Evolutionary conservation across 2,113 vertebrate species (phyloP).

Genomic region (Clarias batrachus): DNA sequence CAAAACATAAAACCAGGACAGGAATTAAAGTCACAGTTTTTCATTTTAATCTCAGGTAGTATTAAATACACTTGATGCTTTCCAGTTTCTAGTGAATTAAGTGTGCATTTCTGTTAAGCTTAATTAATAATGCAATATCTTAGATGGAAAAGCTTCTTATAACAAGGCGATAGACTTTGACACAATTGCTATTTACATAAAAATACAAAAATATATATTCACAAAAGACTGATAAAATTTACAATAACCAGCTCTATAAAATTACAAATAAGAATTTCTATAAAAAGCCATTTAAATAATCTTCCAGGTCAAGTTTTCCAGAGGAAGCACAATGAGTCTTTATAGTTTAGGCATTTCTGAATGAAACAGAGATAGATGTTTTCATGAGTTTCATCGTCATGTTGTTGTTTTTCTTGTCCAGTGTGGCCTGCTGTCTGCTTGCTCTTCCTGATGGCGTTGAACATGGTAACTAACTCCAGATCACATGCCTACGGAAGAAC

Average conservation of each 20-base stretch:
- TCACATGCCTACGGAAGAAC: constrained; percentile 70
- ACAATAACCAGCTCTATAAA: constrained; percentile 85
- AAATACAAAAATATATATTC: constrained; percentile 89
- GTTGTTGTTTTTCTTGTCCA: constrained; percentile 9
- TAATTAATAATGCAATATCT: constrained; percentile 47
- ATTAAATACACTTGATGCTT: constrained; percentile 63
- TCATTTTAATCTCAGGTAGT: constrained; percentile 63
- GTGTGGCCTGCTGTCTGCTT: constrained; percentile 32
- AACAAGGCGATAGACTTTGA: constrained; percentile 59
- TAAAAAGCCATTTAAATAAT: constrained; percentile 86
- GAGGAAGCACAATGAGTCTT: constrained; percentile 59
- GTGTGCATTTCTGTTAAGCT: constrained; percentile 61
- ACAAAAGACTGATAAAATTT: constrained; percentile 68
- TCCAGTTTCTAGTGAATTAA: constrained; percentile 59
- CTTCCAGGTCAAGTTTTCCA: constrained; percentile 72
- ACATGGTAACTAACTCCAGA: constrained; percentile 31
- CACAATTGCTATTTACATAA: constrained; percentile 70
- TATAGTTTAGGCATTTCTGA: constrained; percentile 2
- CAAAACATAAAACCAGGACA: constrained; percentile 35
- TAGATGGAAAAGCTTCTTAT: constrained; percentile 55
- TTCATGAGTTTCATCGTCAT: constrained; percentile 32
- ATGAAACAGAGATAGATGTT: not conserved
- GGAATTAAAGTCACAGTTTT: constrained; percentile 51
- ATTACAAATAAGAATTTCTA: constrained; percentile 85
- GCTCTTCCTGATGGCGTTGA: constrained; percentile 44